Conservation (phyloP, 2,888 invertebrate species). For the Ophioninae sp. region DNA sequence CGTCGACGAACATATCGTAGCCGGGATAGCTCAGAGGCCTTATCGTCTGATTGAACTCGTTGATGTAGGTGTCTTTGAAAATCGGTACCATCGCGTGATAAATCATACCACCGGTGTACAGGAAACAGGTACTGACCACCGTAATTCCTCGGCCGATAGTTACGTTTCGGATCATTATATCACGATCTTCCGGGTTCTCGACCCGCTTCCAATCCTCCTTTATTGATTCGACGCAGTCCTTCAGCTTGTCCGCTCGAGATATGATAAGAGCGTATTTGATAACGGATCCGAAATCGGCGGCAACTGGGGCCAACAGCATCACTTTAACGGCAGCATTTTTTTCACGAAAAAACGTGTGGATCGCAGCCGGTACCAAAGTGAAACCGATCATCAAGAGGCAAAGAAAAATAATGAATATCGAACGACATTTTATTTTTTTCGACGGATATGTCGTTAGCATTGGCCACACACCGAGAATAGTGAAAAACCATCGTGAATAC, state of each 20-base stretch:
- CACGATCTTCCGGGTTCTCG: constrained; percentile 47
- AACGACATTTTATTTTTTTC: constrained; percentile 16
- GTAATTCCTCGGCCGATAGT: constrained; percentile 55
- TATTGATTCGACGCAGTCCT: constrained; percentile 42
- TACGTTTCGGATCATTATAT: constrained; percentile 49
- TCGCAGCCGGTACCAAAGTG: constrained; percentile 16
- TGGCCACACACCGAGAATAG: constrained; percentile 46
- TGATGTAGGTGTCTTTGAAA: constrained; percentile 25
- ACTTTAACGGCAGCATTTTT: constrained; percentile 23
- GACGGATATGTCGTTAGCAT: constrained; percentile 41
- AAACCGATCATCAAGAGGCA: constrained; percentile 18
- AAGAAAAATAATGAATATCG: not conserved
- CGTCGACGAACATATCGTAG: constrained; percentile 65
- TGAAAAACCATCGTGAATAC: constrained; percentile 43
- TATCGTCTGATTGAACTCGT: constrained; percentile 26
- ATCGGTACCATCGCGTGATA: constrained; percentile 59
- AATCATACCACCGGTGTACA: constrained; percentile 65
- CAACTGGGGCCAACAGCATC: constrained; percentile 35
- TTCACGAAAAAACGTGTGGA: constrained; percentile 40
- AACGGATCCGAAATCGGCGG: constrained; percentile 20
- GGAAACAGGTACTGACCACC: constrained; percentile 66
- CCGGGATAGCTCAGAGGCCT: constrained; percentile 64
- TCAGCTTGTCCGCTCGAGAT: constrained; percentile 30
- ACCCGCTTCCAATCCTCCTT: constrained; percentile 57
- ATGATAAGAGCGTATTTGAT: constrained; percentile 39